A percentile compares a stretch with the other conserved stretches of the same genome.
phyloP scores from a whole-genome alignment of 2,113 vertebrate genomes.

The Leiothrix lutea region DNA sequence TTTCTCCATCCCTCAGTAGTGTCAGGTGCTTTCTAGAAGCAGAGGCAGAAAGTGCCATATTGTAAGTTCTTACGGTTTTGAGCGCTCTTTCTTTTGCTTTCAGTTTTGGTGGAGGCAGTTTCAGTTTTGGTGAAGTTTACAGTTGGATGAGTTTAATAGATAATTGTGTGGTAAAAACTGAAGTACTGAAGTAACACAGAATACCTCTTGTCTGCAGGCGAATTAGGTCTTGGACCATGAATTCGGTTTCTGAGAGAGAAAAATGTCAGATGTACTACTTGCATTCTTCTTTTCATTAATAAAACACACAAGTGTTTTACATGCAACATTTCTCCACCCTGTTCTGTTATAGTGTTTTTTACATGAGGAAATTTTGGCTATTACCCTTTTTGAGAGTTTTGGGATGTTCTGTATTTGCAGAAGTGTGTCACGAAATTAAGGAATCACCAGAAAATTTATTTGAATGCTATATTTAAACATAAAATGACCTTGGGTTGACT shows the following conservation, averaged over 20 bases:
- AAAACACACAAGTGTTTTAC: neutral
- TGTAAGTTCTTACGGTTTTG: neutral
- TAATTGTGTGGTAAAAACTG: neutral
- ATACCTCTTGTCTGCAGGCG: neutral
- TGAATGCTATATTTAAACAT: constrained; percentile 5
- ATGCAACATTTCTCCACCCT: neutral
- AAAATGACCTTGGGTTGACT: constrained; percentile 22
- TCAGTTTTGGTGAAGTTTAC: neutral
- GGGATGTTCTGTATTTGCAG: neutral
- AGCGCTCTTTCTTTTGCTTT: neutral
- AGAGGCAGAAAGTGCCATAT: neutral
- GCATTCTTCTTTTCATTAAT: neutral
- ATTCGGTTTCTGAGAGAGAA: neutral
- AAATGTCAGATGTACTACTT: neutral
- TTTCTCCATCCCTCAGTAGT: neutral
- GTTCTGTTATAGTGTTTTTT: neutral
- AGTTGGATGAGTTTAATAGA: neutral
- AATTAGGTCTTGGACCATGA: neutral
- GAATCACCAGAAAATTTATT: neutral
- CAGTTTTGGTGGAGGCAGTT: neutral
- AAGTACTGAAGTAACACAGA: neutral
- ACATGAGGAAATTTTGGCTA: neutral
- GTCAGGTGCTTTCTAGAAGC: neutral
- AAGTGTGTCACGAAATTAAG: neutral
- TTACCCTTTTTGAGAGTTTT: neutral